Base-by-base conservation (phyloP, 2,113 vertebrate species). In the Hipposideros armiger region DNA sequence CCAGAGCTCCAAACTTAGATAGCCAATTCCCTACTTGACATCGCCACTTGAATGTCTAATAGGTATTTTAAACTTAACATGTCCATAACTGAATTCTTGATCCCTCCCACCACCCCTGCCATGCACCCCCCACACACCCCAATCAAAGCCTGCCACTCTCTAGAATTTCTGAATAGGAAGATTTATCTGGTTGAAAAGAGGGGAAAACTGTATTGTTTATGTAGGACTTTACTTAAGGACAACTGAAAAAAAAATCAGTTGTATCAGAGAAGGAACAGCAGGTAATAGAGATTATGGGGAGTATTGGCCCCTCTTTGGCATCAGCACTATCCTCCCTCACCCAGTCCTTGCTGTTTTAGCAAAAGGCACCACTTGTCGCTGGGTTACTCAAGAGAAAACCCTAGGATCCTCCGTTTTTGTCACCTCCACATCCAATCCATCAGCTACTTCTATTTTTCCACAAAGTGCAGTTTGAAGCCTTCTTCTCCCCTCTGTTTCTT, bases 61-160 rank as follows among this genome's bases (percentile, higher is more conserved):
- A 87, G 80, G 40, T 47, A 85, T 77, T 94, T 84, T 93, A 90
- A 95, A 95, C 86, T 77, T 64, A 94, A 10, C 22, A 26, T 40
- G 74, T 62, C 67, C 54, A 11, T 22, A 64, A 64, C 32, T 76
- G 45, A 90, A 80, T 16, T 67, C 56, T 80, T 64, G 56, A 66
- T 56, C 40, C 20, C 13, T 28, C 16, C 30, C n/a, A 45, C 9
- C 20, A 3, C 52, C 24, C 24, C 26, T 36, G 28, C 24, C 50
- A 47, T 2, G 54, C 14, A 50, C 5, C 32, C 76, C 47, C 11
- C 10, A 36, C 36, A 58, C 56, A 47, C 9, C 24, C 24, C 40
- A 78, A 60, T 16, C 32, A n/a, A 95, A 89, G 73, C 77, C 40
- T 69, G 60, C 26, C 14, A 69, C 58, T 17, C 15, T 91, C 58